These are phyloP conservation scores for Chouioia cunea DNA, from an alignment of 2,888 invertebrate species.

Conservation along the genomic window DNA sequence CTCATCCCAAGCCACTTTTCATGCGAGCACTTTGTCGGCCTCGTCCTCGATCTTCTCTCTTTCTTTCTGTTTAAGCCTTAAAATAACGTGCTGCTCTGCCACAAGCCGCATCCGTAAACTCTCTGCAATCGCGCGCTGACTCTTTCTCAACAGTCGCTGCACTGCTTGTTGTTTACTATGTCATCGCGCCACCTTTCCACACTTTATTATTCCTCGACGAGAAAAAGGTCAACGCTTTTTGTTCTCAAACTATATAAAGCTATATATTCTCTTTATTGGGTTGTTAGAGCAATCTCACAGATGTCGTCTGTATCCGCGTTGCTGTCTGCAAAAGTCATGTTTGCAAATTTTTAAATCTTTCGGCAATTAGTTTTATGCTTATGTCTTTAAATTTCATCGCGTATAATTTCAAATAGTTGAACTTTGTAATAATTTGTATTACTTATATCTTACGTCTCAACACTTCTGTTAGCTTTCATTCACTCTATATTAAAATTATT, in stretches of 20 bases:
- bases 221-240: too few relatives aligned
- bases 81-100: slow-evolving; percentile 24
- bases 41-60: slow-evolving; percentile 44
- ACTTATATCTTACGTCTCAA: too few relatives aligned
- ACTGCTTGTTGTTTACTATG: slow-evolving; percentile 1
- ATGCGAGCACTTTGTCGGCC: slow-evolving; percentile 43
- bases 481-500: too few relatives aligned
- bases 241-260: too few relatives aligned
- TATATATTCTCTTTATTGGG: slow-evolving; percentile 38
- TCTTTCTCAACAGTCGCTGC: neutral
- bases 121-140: slow-evolving; percentile 7
- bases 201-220: slow-evolving; percentile 11
- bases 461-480: too few relatives aligned
- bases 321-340: neutral
- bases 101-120: neutral
- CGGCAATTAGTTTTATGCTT: too few relatives aligned
- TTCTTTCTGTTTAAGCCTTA: slow-evolving; percentile 9
- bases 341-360: too few relatives aligned
- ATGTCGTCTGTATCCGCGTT: slow-evolving; percentile 10
- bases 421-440: too few relatives aligned
- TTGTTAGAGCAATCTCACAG: slow-evolving; percentile 25
- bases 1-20: slow-evolving; percentile 42
- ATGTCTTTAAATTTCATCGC: too few relatives aligned
- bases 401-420: too few relatives aligned
- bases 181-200: slow-evolving; percentile 27